Conservation (phyloP, 1,140 invertebrate species). For the Panulirus ornatus region DNA sequence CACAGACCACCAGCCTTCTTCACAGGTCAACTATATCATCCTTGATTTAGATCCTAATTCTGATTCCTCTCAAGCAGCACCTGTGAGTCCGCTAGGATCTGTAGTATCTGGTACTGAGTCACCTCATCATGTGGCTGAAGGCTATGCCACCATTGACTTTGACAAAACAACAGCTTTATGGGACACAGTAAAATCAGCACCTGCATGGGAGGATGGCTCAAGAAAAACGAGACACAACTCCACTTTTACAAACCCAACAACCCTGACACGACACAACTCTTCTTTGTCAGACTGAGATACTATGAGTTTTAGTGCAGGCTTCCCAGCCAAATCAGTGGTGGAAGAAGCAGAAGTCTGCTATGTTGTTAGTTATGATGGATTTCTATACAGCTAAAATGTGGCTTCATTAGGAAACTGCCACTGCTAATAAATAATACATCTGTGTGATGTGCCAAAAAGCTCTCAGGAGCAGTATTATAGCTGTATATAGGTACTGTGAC, state of each 20-base stretch:
- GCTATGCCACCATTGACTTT: conserved; percentile 96
- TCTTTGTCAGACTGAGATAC: conserved; percentile 67
- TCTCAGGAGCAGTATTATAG: conserved; percentile 48
- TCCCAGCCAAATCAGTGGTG: not conserved
- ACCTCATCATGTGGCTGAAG: conserved; percentile 80
- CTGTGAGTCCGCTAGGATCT: conserved; percentile 63
- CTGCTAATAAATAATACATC: conserved; percentile 33
- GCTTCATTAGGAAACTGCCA: conserved; percentile 48
- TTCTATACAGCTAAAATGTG: conserved; percentile 37
- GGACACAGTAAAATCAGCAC: conserved; percentile 76
- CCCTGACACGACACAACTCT: conserved; percentile 73
- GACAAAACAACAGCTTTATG: conserved; percentile 92
- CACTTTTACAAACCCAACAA: conserved; percentile 76
- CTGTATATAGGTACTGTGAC: conserved; percentile 41
- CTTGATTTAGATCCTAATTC: conserved; percentile 83
- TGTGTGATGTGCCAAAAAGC: conserved; percentile 52
- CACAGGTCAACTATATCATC: conserved; percentile 86
- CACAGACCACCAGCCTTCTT: conserved; percentile 72
- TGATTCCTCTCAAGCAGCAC: conserved; percentile 76
- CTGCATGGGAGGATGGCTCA: conserved; percentile 77
- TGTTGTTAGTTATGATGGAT: conserved; percentile 11
- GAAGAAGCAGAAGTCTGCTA: not conserved
- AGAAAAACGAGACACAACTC: conserved; percentile 80
- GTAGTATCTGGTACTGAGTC: conserved; percentile 62
- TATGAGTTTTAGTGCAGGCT: conserved; percentile 19